phyloP scores from a whole-genome alignment of 2,113 vertebrate genomes.

The Ptilonorhynchus violaceus region DNA sequence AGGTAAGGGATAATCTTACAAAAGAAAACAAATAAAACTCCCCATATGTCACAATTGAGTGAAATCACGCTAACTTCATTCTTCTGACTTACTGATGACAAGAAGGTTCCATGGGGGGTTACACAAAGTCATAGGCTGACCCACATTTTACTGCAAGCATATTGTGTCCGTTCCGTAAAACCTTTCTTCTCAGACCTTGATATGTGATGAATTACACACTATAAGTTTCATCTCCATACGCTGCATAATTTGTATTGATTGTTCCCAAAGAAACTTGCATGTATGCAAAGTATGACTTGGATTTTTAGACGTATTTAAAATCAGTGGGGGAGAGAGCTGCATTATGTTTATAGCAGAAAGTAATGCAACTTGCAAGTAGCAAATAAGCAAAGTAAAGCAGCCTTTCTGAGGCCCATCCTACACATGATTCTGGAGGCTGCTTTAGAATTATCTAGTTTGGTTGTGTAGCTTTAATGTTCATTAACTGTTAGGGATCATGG shows the following conservation, averaged over 20 bases:
- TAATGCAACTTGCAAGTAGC: background rate
- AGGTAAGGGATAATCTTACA: background rate
- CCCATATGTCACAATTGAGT: background rate
- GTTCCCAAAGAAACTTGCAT: background rate
- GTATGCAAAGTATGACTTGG: background rate
- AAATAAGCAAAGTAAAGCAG: background rate
- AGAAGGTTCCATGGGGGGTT: rapidly evolving
- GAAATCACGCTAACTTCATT: background rate
- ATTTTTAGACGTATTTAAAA: background rate
- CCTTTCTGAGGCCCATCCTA: background rate
- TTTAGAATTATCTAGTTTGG: background rate
- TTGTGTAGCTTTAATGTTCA: background rate
- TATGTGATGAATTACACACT: background rate
- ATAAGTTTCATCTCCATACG: background rate
- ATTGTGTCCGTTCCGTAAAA: background rate
- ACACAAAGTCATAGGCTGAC: background rate
- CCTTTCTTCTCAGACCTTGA: background rate
- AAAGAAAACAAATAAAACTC: background rate
- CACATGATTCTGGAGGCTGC: background rate
- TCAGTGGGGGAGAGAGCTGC: rapidly evolving
- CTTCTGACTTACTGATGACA: background rate
- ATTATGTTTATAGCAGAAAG: background rate
- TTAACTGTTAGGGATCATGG: rapidly evolving
- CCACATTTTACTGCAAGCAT: background rate
- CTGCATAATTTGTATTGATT: background rate